These are phyloP conservation scores for Zele albiditarsus DNA, from an alignment of 2,888 invertebrate species.

Conservation along the genomic window DNA sequence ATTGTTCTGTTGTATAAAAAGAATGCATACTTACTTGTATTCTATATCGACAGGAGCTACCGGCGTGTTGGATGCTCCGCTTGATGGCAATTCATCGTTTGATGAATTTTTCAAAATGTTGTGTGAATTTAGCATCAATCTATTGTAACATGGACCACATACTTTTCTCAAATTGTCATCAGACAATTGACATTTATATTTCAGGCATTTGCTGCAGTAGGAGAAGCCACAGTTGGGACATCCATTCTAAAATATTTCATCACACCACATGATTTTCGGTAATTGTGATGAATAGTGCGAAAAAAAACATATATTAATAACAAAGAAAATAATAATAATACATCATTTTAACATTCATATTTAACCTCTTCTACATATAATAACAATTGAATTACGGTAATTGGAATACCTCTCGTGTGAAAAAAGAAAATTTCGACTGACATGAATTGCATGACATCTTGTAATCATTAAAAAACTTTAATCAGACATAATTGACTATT, in stretches of 20 bases:
- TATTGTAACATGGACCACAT: conserved; percentile 76
- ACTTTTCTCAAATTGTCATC: conserved; percentile 80
- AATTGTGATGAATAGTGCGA: too few species aligned
- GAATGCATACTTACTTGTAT: conserved; percentile 54
- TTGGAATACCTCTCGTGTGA: conserved; percentile 80
- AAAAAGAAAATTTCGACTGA: conserved; percentile 80
- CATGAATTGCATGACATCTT: conserved; percentile 85
- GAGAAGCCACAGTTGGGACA: conserved; percentile 90
- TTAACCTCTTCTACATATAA: conserved; percentile 25
- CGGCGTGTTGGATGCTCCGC: conserved; percentile 46
- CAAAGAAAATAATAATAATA: conserved; percentile 14
- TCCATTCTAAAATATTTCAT: conserved; percentile 78
- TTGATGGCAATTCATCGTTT: conserved; percentile 45
- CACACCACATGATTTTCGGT: conserved; percentile 32
- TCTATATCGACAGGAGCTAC: conserved; percentile 63
- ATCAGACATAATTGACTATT: not conserved
- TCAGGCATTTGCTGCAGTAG: conserved; percentile 87
- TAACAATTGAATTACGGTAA: conserved; percentile 22
- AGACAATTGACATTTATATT: conserved; percentile 80
- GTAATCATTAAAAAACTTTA: not conserved
- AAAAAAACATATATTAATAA: conserved; percentile 26
- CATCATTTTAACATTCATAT: conserved; percentile 25
- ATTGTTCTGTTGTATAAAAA: not conserved
- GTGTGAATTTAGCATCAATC: conserved; percentile 57
- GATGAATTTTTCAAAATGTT: conserved; percentile 43